These are phyloP conservation scores for Plectus sambesii DNA, from an alignment of 1,140 invertebrate species.

Conservation along the genomic window DNA sequence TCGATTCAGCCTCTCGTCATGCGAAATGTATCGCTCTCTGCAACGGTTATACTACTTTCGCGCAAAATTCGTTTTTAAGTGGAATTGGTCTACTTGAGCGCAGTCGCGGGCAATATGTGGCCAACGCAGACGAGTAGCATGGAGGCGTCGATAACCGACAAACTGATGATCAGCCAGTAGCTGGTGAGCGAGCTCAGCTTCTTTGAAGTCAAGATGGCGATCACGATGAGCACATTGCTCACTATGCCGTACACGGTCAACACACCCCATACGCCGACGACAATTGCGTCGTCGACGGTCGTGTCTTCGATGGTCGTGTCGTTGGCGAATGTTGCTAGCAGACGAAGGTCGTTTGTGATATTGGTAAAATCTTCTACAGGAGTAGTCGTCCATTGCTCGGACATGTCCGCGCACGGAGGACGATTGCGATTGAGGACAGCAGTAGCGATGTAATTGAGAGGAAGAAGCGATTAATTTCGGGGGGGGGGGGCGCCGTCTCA, in stretches of 20 bases:
- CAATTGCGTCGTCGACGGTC: not conserved
- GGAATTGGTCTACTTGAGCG: not conserved
- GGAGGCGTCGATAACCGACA: not conserved
- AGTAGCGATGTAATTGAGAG: no score
- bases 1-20: not conserved
- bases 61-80: not conserved
- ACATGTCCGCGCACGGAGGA: no score
- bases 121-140: not conserved
- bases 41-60: not conserved
- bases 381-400: no score
- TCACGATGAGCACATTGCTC: not conserved
- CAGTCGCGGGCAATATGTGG: not conserved
- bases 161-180: not conserved
- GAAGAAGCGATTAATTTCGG: no score
- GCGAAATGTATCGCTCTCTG: not conserved
- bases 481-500: no score
- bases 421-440: no score
- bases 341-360: no score
- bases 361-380: no score
- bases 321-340: no score
- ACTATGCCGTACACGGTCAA: not conserved
- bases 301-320: constrained; percentile 1
- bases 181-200: not conserved
- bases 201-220: not conserved
- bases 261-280: not conserved